Evolutionary conservation across 1,140 invertebrate genomes (phyloP).

Genomic region (Calliphora vicina): DNA sequence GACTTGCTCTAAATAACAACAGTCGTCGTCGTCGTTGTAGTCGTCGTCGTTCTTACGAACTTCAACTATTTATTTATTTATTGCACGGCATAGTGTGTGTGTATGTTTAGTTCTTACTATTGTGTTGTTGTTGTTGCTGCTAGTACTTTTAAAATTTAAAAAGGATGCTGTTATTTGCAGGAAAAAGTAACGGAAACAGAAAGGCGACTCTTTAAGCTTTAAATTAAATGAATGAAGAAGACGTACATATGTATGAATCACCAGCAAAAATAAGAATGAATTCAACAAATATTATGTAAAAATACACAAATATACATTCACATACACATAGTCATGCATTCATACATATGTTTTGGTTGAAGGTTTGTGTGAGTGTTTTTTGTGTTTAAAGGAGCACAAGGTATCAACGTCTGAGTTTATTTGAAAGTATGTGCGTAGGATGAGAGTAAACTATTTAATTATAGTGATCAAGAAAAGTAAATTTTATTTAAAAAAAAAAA

Average conservation of each 20-base stretch:
- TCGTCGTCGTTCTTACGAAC: neutral
- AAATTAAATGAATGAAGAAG: neutral
- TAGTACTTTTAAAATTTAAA: neutral
- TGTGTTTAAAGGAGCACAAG: neutral
- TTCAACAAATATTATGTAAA: slow-evolving; percentile 17
- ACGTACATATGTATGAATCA: slow-evolving; percentile 11
- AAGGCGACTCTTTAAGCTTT: neutral
- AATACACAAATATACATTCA: neutral
- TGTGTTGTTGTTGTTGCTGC: neutral
- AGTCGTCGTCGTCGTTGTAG: neutral
- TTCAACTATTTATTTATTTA: neutral
- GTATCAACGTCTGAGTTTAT: neutral
- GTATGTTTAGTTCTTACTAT: neutral
- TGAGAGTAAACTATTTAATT: no score
- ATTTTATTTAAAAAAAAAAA: no score
- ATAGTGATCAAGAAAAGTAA: no score
- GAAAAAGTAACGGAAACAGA: neutral
- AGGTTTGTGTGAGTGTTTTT: no score
- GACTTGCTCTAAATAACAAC: slow-evolving; percentile 10
- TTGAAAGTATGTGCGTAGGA: no score
- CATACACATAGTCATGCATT: neutral
- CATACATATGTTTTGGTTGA: no score
- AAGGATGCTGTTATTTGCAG: neutral
- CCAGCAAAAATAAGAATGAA: neutral
- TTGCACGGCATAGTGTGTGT: neutral